Base-by-base conservation (phyloP, 2,797 vertebrate species). In the Onychomys arenicola region DNA sequence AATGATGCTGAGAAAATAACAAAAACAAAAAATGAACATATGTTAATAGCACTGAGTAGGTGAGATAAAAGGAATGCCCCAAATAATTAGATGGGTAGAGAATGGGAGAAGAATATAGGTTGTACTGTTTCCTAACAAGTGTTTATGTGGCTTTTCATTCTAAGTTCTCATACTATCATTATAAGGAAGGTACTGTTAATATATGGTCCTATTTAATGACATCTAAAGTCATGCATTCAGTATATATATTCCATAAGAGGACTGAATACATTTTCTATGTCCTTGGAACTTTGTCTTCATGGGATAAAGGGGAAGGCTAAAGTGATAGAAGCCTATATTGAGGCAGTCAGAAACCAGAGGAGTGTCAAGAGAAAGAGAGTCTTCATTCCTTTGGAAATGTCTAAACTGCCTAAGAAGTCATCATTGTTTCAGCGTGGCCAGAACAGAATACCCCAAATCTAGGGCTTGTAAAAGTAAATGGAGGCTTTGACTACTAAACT, bases 391-490 rank as follows among this genome's bases (percentile, higher is more conserved):
- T 23, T 65, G 17, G 34, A 2, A 80, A 84, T 46, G 43, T 61
- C 27, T 29, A 69, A 63, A 6, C 6, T 92, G 34, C 89, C 75
- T 59, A 61, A 29, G 71, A 82, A 96, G 65, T 59, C 89, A 67
- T 59, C 90, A 82, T 80, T 78, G 49, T 14, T 94, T 73, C 16
- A 78, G 9, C 11, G n/a, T 83, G 46, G 32, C 19, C 87, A 19
- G 90, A 75, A 37, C 55, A 84, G 34, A 94, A n/a, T 75, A 96
- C 32, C 13, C 5, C 13, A 93, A 96, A 92, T 14, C 29, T 67
- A 90, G 43, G 34, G 32, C 40, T 82, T 89, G 49, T 6, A 80
- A 91, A 92, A 91, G 63, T 83, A 55, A 32, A 34, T 40, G 76
- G 34, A 59, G 34, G 5, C 17, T 16, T 90, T 84, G 46, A 94